Percentiles rank a stretch among this genome's conserved stretches.
Evolutionary conservation across 2,113 vertebrate genomes (phyloP).

Genomic region (Leiothrix lutea): DNA sequence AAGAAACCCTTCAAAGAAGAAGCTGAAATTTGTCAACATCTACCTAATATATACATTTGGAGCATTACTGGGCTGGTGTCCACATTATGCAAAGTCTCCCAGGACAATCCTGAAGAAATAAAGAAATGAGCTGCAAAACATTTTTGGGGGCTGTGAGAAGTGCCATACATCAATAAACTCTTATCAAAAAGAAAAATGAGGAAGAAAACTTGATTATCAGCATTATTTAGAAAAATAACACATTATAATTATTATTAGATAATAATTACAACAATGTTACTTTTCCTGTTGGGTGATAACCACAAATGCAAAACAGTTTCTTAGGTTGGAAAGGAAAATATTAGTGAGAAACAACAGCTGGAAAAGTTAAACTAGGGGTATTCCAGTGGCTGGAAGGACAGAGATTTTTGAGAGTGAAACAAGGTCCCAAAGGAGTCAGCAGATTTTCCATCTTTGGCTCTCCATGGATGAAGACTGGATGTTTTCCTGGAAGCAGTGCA

Average conservation of each 20-base stretch:
- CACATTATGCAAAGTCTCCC: background rate
- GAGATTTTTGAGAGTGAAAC: background rate
- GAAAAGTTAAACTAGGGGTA: background rate
- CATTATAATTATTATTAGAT: background rate
- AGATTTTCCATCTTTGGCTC: background rate
- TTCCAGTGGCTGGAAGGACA: background rate
- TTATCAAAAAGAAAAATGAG: background rate
- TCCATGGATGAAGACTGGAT: background rate
- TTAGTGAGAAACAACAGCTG: background rate
- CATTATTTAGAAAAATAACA: background rate
- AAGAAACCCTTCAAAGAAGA: background rate
- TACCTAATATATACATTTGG: background rate
- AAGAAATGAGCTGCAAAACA: background rate
- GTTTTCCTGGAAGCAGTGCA: background rate
- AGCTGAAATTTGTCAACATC: background rate
- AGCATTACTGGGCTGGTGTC: background rate
- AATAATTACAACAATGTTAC: background rate
- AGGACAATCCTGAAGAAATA: background rate
- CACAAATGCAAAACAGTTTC: background rate
- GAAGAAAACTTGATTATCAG: background rate
- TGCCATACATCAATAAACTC: accelerated
- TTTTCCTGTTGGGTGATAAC: background rate
- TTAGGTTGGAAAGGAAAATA: background rate
- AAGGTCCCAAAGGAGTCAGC: background rate
- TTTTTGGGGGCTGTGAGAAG: background rate